Percentiles rank a stretch among this genome's conserved stretches.
These are phyloP conservation scores for Portunus trituberculatus DNA, from an alignment of 1,140 invertebrate genomes.

Conservation along the genomic window DNA sequence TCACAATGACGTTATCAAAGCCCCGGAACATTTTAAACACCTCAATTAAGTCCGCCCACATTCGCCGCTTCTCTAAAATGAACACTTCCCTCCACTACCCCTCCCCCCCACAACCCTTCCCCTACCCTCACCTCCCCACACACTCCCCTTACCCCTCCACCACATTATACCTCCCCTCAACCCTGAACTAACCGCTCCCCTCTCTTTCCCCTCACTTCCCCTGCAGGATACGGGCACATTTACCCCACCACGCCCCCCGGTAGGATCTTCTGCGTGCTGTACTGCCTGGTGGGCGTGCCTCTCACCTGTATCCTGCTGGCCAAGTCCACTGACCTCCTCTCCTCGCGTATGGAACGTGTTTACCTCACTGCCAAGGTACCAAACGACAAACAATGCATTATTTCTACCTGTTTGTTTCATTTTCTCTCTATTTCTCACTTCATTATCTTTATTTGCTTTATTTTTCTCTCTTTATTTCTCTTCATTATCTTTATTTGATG, in stretches of 20 bases:
- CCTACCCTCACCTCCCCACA: background rate
- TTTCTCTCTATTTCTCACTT: no score
- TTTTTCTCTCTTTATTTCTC: no score
- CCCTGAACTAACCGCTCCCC: background rate
- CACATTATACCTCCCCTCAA: background rate
- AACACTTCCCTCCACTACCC: background rate
- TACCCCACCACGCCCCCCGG: conserved; percentile 93
- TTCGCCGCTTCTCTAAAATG: background rate
- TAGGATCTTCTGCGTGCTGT: conserved; percentile 93
- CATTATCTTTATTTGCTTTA: no score
- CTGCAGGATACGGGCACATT: conserved; percentile 96
- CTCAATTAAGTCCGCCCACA: background rate
- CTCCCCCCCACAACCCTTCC: background rate
- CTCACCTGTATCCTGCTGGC: conserved; percentile 95
- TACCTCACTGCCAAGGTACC: conserved; percentile 83
- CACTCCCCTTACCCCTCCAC: background rate
- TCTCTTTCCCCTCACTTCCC: background rate
- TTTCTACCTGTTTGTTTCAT: no score
- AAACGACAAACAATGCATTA: no score
- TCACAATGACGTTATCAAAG: no score
- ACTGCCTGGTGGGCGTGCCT: conserved; percentile 95
- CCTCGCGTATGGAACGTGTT: conserved; percentile 78
- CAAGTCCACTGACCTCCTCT: conserved; percentile 82
- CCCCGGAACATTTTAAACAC: no score
- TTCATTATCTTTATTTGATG: no score